Conservation (phyloP, 2,797 vertebrate species). For the Anguilla megastoma region DNA sequence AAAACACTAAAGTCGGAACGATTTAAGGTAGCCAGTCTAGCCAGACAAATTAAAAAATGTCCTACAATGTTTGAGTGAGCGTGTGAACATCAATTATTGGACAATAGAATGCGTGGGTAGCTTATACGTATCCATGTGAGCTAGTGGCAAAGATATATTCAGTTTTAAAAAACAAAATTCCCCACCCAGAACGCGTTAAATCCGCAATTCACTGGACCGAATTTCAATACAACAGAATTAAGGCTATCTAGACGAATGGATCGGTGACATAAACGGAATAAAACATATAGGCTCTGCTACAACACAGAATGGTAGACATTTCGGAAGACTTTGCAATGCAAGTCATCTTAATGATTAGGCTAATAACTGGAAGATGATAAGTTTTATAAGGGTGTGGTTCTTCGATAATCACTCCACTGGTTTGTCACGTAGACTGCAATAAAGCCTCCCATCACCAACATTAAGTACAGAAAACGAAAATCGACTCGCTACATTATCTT, state of each 20-base stretch:
- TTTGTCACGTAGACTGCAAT: not conserved
- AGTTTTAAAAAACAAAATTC: not conserved
- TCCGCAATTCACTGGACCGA: not conserved
- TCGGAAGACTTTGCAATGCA: not conserved
- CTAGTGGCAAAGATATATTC: not conserved
- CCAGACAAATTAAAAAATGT: not conserved
- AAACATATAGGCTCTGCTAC: not conserved
- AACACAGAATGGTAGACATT: not conserved
- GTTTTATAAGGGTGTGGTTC: conserved; percentile 29
- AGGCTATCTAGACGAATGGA: not conserved
- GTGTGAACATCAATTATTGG: not conserved
- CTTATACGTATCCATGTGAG: not conserved
- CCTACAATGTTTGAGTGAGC: not conserved
- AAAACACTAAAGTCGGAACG: not conserved
- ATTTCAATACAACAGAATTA: not conserved
- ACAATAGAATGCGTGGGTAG: not conserved
- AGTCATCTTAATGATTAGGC: not conserved
- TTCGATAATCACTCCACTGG: not conserved
- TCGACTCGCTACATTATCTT: not conserved
- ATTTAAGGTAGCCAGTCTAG: not conserved
- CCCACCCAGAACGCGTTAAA: not conserved
- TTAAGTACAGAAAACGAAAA: not conserved
- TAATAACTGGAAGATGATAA: not conserved
- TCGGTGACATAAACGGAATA: not conserved
- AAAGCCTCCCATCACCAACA: not conserved